Base-by-base conservation (phyloP, 2,113 vertebrate species). In the Hypocryptadius cinnamomeus region DNA sequence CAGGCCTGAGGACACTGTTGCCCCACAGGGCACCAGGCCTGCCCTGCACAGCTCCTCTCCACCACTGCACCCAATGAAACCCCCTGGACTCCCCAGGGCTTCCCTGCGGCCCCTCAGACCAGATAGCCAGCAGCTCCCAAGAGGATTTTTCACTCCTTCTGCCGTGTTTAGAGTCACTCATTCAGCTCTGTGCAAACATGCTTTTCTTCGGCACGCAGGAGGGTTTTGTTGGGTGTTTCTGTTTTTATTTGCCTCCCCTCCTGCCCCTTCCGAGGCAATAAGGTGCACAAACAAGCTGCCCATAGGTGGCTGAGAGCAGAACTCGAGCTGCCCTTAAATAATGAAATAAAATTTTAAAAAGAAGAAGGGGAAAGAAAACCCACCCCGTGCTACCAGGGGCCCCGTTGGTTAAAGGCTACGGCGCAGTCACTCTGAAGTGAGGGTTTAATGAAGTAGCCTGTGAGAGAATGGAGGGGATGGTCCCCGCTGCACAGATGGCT, bases 401-500 rank as follows among this genome's bases (percentile, higher is more conserved):
- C 96, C 94, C 54, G 87, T 95, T 91, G 96, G 97, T 96, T 96
- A 92, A 87, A 97, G 97, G 96, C 92, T 93, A 95, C 23, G 66
- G 93, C 69, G 30, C 96, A 94, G 93, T 97, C 94, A 90, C 90
- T 97, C 97, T 98, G 98, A 97, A 97, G 98, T 98, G 96, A 97
- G 97, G 97, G 98, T 98, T 98, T 98, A 98, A 98, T 97, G 98
- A 98, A 98, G 98, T 98, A 97, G 98, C 92, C 95, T 96, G 98
- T 91, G 97, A 98, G 97, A 97, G 98, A 97, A 97, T 96, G 96
- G 97, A 96, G 97, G 97, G 98, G 98, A 98, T 96, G 97, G 97
- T 98, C 95, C 97, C 98, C 96, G 95, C 97, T 96, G 98, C 98
- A 99, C 99, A 99, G 99, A 99, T 99, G 99, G 99, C 98, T 98